Evolutionary conservation across 2,113 vertebrate species (phyloP).

Genomic region (Myanophis thanlyinensis): DNA sequence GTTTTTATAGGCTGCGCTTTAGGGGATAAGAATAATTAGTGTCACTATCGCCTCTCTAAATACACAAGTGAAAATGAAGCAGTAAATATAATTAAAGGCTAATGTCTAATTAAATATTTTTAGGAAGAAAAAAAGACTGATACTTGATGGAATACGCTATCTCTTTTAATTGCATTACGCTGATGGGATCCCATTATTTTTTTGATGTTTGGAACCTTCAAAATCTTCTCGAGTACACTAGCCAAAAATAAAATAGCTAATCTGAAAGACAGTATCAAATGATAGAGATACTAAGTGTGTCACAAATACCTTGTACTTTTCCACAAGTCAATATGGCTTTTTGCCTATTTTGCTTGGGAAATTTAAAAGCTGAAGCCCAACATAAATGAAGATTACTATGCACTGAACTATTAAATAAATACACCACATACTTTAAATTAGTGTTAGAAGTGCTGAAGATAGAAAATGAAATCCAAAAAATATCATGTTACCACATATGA

Average conservation of each 20-base stretch:
- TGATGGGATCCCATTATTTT: not conserved
- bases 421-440: not conserved
- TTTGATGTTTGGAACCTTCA: not conserved
- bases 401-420: not conserved
- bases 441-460: not conserved
- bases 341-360: not conserved
- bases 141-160: not conserved
- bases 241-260: not conserved
- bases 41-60: slow-evolving; percentile 4
- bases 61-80: slow-evolving; percentile 7
- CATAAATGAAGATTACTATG: not conserved
- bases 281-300: not conserved
- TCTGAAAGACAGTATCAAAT: slow-evolving; percentile 13
- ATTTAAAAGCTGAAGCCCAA: not conserved
- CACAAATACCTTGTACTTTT: not conserved
- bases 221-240: not conserved
- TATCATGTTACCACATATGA: not conserved
- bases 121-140: not conserved
- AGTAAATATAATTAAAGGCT: slow-evolving; percentile 20
- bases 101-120: slow-evolving; percentile 10
- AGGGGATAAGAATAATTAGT: not conserved
- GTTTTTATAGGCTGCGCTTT: not conserved
- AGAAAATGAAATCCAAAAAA: not conserved
- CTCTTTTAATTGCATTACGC: slow-evolving; percentile 6
- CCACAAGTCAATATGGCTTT: not conserved